These are phyloP conservation scores for Holcopasites calliopsidis DNA, from an alignment of 1,140 invertebrate species.

Conservation along the genomic window DNA sequence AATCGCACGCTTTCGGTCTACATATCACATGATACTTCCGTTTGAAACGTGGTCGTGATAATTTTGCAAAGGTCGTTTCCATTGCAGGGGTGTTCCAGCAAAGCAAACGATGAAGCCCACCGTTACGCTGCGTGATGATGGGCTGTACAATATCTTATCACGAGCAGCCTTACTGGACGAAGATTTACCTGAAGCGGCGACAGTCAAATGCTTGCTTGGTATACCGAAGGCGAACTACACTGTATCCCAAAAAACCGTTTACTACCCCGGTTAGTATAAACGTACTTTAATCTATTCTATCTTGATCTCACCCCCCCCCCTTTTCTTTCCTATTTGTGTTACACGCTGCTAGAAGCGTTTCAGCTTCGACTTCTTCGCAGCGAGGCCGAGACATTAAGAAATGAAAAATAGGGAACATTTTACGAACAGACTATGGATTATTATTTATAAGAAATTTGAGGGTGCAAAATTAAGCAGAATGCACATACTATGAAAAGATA, in stretches of 20 bases:
- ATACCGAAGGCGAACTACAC: slow-evolving; percentile 84
- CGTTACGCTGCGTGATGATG: slow-evolving; percentile 67
- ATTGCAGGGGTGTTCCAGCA: slow-evolving; percentile 65
- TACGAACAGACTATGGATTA: no score
- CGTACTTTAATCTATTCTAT: slow-evolving; percentile 28
- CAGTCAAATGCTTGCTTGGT: slow-evolving; percentile 83
- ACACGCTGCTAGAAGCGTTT: background rate
- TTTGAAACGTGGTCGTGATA: slow-evolving; percentile 7
- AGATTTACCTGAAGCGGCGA: slow-evolving; percentile 81
- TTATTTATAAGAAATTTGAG: no score
- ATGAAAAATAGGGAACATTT: background rate
- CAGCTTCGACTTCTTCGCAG: background rate
- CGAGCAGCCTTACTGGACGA: slow-evolving; percentile 80
- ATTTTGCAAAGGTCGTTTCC: slow-evolving; percentile 33
- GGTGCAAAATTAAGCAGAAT: no score
- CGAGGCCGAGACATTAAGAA: background rate
- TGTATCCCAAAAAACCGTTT: slow-evolving; percentile 83
- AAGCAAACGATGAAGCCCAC: slow-evolving; percentile 59
- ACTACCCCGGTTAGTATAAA: slow-evolving; percentile 82
- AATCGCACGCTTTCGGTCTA: background rate
- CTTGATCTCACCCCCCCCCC: slow-evolving; percentile 14
- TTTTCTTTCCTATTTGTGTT: slow-evolving; percentile 6
- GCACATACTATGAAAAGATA: no score
- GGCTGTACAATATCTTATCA: slow-evolving; percentile 80
- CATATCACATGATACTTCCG: slow-evolving; percentile 16